These are phyloP conservation scores for Idaea biselata DNA, from an alignment of 2,888 invertebrate species.

Conservation along the genomic window DNA sequence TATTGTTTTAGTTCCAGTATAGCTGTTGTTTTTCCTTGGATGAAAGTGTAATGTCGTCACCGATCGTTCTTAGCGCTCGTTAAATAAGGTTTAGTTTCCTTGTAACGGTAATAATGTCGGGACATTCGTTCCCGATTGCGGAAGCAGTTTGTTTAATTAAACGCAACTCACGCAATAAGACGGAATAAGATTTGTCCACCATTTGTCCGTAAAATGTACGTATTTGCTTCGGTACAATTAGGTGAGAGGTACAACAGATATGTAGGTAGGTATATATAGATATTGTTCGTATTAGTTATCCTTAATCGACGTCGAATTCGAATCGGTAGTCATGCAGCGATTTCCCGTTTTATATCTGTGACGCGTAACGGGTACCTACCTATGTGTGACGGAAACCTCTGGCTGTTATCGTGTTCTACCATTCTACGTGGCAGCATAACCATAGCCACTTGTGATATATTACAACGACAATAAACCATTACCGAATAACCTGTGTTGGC, in stretches of 20 bases:
- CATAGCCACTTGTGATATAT: too few relatives aligned
- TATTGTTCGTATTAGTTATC: too few relatives aligned
- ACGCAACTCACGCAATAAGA: conserved; percentile 29
- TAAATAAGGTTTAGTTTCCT: conserved; percentile 5
- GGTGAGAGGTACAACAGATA: background rate
- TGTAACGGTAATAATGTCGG: conserved; percentile 5
- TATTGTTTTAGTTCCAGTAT: background rate
- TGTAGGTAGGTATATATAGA: too few relatives aligned
- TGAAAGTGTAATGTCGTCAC: background rate
- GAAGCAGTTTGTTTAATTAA: conserved; percentile 22
- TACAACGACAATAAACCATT: background rate
- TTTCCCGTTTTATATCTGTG: too few relatives aligned
- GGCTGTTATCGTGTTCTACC: too few relatives aligned
- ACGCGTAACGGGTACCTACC: too few relatives aligned
- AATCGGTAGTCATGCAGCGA: too few relatives aligned
- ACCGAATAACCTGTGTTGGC: background rate
- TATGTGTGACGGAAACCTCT: too few relatives aligned
- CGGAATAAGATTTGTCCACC: conserved; percentile 39
- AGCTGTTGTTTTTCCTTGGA: background rate
- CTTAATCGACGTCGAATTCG: too few relatives aligned
- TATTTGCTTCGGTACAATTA: conserved; percentile 45
- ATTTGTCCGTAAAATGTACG: conserved; percentile 39
- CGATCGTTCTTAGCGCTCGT: conserved; percentile 2
- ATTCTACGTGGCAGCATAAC: too few relatives aligned
- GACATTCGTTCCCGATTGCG: conserved; percentile 9